Evolutionary conservation across 2,888 invertebrate genomes (phyloP).

Genomic region (Adelognathus sp.): DNA sequence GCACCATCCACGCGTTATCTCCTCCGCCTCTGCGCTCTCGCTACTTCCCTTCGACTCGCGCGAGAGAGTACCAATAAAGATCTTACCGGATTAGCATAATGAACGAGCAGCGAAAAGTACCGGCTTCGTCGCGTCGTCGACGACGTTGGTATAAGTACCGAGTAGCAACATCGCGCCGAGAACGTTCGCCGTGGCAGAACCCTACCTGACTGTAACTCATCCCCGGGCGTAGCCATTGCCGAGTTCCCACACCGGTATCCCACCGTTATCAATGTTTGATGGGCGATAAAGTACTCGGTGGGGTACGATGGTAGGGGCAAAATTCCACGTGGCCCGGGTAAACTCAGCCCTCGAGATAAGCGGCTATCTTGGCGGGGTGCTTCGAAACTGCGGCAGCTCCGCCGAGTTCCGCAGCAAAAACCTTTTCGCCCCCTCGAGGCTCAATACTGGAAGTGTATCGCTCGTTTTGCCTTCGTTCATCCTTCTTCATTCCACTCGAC

Average conservation of each 20-base stretch:
- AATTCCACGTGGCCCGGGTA: conserved; percentile 63
- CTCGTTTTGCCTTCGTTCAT: not conserved
- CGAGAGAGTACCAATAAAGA: conserved; percentile 47
- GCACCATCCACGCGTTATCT: not conserved
- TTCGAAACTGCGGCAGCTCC: conserved; percentile 38
- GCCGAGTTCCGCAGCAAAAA: conserved; percentile 29
- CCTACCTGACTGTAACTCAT: conserved; percentile 27
- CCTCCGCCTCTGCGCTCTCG: not conserved
- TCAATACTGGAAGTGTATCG: conserved; percentile 3
- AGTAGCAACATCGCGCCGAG: too few relatives aligned
- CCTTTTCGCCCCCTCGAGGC: conserved; percentile 9
- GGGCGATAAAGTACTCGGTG: conserved; percentile 67
- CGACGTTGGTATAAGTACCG: conserved; percentile 18
- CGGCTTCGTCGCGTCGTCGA: conserved; percentile 31
- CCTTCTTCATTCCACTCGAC: conserved; percentile 5
- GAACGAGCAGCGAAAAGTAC: conserved; percentile 45
- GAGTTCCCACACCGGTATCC: conserved; percentile 19
- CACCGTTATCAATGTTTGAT: conserved; percentile 72
- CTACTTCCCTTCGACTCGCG: not conserved
- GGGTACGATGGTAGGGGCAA: too few relatives aligned
- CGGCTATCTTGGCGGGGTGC: conserved; percentile 45
- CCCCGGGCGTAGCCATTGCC: not conserved
- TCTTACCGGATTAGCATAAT: conserved; percentile 52
- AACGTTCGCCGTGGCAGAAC: too few relatives aligned
- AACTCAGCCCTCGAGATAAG: conserved; percentile 56